Conservation (phyloP, 2,797 vertebrate genomes). For the Triplophysa yarkandensis region DNA sequence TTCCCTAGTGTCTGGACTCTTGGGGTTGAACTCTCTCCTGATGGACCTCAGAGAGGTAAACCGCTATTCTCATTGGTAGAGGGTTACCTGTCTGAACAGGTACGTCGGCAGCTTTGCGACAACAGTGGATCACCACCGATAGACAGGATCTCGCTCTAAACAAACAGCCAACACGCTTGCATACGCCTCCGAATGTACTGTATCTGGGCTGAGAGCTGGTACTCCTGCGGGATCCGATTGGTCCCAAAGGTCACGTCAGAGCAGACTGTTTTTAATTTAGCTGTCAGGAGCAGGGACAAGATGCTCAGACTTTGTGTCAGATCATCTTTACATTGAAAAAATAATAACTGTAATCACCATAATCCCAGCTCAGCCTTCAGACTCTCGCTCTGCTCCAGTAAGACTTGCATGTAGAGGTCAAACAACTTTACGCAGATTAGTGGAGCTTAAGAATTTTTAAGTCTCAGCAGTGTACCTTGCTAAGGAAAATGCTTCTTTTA, state of each 20-base stretch:
- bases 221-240: slow-evolving; percentile 59
- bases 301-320: slow-evolving; percentile 54
- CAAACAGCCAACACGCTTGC: slow-evolving; percentile 56
- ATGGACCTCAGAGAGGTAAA: slow-evolving; percentile 40
- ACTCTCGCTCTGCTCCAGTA: slow-evolving; percentile 58
- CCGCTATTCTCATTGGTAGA: slow-evolving; percentile 66
- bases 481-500: no score
- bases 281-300: slow-evolving; percentile 67
- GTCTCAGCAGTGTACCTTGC: background rate
- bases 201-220: slow-evolving; percentile 49
- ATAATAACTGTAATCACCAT: slow-evolving; percentile 78
- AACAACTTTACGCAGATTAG: slow-evolving; percentile 72
- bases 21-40: slow-evolving; percentile 66
- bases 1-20: slow-evolving; percentile 63
- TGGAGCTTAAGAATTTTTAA: slow-evolving; percentile 64
- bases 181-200: slow-evolving; percentile 8
- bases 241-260: slow-evolving; percentile 67
- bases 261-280: slow-evolving; percentile 73
- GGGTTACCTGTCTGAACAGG: slow-evolving; percentile 76
- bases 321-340: slow-evolving; percentile 69
- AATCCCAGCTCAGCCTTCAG: slow-evolving; percentile 70
- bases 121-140: slow-evolving; percentile 69
- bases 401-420: slow-evolving; percentile 71
- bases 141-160: slow-evolving; percentile 63
- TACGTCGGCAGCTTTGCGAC: slow-evolving; percentile 73